A percentile compares a stretch with the other conserved stretches of the same genome.
phyloP scores from a whole-genome alignment of 1,140 invertebrate species.

The Atta texana region DNA sequence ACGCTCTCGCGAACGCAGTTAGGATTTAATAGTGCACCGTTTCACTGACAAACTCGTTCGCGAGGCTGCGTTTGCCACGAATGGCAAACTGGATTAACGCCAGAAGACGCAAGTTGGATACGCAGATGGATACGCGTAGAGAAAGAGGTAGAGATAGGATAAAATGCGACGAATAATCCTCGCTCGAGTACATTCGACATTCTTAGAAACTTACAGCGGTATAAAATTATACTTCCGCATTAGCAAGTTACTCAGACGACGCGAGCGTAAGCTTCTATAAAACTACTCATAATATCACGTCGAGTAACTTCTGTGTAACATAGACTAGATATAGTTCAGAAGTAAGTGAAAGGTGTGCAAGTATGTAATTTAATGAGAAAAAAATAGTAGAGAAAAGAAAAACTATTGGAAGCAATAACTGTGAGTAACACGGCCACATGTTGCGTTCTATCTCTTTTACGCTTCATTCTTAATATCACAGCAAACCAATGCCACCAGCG shows the following conservation, averaged over 20 bases:
- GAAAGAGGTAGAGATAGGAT: not conserved
- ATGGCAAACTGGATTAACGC: conserved; percentile 78
- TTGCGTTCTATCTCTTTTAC: conserved; percentile 74
- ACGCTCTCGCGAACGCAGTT: conserved; percentile 77
- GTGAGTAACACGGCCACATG: conserved; percentile 69
- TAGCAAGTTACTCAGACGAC: not conserved
- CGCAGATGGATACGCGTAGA: not conserved
- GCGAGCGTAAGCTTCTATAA: not conserved
- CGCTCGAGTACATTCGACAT: conserved; percentile 41
- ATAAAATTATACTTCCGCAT: conserved; percentile 29
- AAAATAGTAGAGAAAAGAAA: conserved; percentile 29
- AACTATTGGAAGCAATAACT: conserved; percentile 48
- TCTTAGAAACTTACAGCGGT: conserved; percentile 20
- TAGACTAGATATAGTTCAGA: not conserved
- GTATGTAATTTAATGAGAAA: not conserved
- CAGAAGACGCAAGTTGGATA: conserved; percentile 63
- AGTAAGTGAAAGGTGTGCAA: not conserved
- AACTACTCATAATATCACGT: too few relatives aligned
- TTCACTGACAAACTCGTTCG: conserved; percentile 78
- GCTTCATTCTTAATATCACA: conserved; percentile 71
- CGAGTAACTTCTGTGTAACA: not conserved
- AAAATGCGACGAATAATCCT: conserved; percentile 31
- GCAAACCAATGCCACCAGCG: conserved; percentile 65
- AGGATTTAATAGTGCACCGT: conserved; percentile 79
- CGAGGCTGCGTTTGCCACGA: conserved; percentile 66